Percentiles rank a stretch among this genome's conserved stretches.
Conservation (phyloP, 2,113 vertebrate species). For the Phylloscopus trochilus region DNA sequence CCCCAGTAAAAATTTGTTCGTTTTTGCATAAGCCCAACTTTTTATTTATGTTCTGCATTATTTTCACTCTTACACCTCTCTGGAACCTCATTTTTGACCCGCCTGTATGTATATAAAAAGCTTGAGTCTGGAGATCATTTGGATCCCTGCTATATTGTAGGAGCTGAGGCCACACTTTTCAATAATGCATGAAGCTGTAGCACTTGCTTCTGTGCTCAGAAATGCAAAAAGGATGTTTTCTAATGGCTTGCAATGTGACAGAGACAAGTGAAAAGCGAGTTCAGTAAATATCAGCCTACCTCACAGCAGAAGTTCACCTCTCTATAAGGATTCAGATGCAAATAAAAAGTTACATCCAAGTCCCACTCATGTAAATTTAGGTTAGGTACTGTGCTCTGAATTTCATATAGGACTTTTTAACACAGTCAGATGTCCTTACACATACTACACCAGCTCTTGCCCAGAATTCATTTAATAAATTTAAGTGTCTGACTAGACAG, state of each 20-base stretch:
- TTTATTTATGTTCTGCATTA: constrained; percentile 6
- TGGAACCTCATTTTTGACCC: background rate
- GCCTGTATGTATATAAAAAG: background rate
- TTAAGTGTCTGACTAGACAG: background rate
- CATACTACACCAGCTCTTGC: background rate
- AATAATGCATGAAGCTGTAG: constrained; percentile 66
- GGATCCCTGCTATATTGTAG: constrained; percentile 19
- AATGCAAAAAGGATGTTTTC: constrained; percentile 45
- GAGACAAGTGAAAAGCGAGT: constrained; percentile 47
- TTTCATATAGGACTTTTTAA: background rate
- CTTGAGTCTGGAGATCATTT: background rate
- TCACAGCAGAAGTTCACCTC: constrained; percentile 40
- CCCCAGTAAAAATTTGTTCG: background rate
- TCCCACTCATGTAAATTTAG: constrained; percentile 34
- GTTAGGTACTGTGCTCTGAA: constrained; percentile 8
- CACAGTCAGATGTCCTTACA: background rate
- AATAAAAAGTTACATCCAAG: constrained; percentile 48
- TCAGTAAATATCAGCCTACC: constrained; percentile 46
- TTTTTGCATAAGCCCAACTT: background rate
- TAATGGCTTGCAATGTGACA: constrained; percentile 23
- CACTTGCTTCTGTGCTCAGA: constrained; percentile 36
- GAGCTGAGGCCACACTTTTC: constrained; percentile 28
- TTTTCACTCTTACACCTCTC: background rate
- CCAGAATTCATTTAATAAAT: constrained; percentile 43
- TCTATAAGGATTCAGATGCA: background rate